Evolutionary conservation across 2,888 invertebrate species (phyloP).

Genomic region (Noctua janthina): DNA sequence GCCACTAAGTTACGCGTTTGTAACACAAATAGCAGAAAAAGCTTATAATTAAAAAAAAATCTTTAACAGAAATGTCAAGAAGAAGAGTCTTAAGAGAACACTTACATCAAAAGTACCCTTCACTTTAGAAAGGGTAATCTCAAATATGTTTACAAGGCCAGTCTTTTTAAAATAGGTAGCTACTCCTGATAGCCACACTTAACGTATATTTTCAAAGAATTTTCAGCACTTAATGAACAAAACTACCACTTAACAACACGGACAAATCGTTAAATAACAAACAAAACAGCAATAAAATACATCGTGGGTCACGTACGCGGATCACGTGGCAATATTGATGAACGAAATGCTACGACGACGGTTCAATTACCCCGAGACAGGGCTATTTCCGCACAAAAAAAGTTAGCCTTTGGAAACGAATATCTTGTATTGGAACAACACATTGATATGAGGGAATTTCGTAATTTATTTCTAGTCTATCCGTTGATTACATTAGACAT

Average conservation of each 20-base stretch:
- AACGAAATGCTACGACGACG: slow-evolving; percentile 18
- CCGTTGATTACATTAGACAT: neutral
- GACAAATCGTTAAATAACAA: slow-evolving; percentile 2
- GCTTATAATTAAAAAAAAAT: neutral
- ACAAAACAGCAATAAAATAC: slow-evolving; percentile 24
- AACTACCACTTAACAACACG: neutral
- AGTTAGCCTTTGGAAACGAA: neutral
- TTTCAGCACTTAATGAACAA: neutral
- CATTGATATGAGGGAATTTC: neutral
- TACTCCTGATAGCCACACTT: neutral
- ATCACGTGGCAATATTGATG: slow-evolving; percentile 39
- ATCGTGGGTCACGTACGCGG: slow-evolving; percentile 15
- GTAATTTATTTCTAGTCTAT: neutral
- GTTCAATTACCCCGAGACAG: slow-evolving; percentile 38
- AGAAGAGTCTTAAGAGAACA: neutral
- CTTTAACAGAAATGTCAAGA: neutral
- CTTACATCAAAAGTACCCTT: neutral
- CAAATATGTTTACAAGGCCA: neutral
- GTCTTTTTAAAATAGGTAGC: neutral
- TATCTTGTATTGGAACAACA: slow-evolving; percentile 11
- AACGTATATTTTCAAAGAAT: neutral
- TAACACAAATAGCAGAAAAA: neutral
- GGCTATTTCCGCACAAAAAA: slow-evolving; percentile 15
- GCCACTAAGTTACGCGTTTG: neutral
- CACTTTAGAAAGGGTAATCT: neutral